Conservation (phyloP, 2,797 vertebrate genomes). For the Triplophysa bombifrons region DNA sequence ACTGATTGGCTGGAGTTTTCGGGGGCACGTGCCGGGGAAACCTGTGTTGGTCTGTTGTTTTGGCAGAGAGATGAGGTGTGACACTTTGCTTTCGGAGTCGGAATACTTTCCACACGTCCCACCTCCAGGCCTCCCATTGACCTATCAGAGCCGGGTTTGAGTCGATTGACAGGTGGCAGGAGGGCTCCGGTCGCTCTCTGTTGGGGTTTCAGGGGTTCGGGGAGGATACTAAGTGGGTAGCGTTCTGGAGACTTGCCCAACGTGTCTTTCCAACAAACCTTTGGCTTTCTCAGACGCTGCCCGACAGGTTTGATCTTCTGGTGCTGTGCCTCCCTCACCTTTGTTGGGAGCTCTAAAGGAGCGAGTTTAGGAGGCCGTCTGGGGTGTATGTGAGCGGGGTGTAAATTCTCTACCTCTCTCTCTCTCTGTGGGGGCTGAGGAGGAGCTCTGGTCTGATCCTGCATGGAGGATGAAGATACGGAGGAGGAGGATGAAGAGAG, state of each 20-base stretch:
- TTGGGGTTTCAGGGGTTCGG: slow-evolving; percentile 51
- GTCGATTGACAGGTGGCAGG: slow-evolving; percentile 43
- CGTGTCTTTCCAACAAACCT: slow-evolving; percentile 44
- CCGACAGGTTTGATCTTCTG: slow-evolving; percentile 71
- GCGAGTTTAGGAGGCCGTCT: slow-evolving; percentile 77
- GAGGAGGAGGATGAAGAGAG: slow-evolving; percentile 45
- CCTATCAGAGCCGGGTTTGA: slow-evolving; percentile 38
- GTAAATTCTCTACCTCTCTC: slow-evolving; percentile 56
- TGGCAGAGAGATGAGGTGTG: not conserved
- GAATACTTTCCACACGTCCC: slow-evolving; percentile 39
- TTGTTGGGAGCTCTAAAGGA: slow-evolving; percentile 76
- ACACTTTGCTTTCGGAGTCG: not conserved
- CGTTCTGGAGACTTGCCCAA: slow-evolving; percentile 35
- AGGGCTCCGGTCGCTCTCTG: slow-evolving; percentile 49
- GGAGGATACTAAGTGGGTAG: slow-evolving; percentile 29
- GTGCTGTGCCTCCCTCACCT: slow-evolving; percentile 76
- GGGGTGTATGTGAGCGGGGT: not conserved
- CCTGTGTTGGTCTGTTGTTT: not conserved
- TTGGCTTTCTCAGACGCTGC: slow-evolving; percentile 41
- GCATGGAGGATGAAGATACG: slow-evolving; percentile 18
- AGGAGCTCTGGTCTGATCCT: slow-evolving; percentile 29
- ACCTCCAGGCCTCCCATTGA: slow-evolving; percentile 45
- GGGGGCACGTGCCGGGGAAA: not conserved
- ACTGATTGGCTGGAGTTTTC: not conserved
- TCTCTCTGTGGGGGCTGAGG: slow-evolving; percentile 44